Evolutionary conservation across 1,140 invertebrate genomes (phyloP), one percentile per base, ranked within the genome.

Genomic region (Drosophila rufa): DNA sequence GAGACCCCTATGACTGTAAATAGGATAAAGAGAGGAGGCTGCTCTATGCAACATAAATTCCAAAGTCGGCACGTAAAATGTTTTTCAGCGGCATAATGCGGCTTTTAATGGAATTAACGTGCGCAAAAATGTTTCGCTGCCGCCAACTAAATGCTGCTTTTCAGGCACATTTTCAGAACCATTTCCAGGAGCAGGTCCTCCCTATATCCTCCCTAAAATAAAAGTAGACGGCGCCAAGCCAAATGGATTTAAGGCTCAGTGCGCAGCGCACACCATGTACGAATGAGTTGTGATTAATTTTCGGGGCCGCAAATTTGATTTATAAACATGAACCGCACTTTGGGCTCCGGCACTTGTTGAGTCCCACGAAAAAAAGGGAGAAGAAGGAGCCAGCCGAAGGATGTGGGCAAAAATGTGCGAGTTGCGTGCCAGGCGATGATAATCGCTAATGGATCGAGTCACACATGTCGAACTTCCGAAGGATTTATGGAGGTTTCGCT

Each of bases 41-140:
- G 22, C 22, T 25, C 55, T 27, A 78, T 56, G 67, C 74, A 65
- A 74, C 42, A 82, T 68, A 65, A 79, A 82, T 75, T 82, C 62
- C 48, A 59, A 50, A 82, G 60, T 38, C 58, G 61, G 66, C 61
- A 81, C 73, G 67, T 75, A 74, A 64, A 55, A 67, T 67, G 33
- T 40, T 68, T 68, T 68, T 50, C 42, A 30, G 55, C 43, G 45
- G 43, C 64, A 76, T 76, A 76, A 76, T 81, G 79, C 78, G 71
- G 48, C 78, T 80, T 76, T 71, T 80, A 80, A 81, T 81, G 79
- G 78, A 76, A 81, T 76, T 76, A 81, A 80, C 73, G 79, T 81
- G 78, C 78, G 65, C 75, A 71, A 71, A 81, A 81, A 80, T 76
- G 66, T 75, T 71, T 64, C 57, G 68, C 60, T 50, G 57, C 58